Evolutionary conservation across 2,888 invertebrate species (phyloP).

Genomic region (Epinotia nisella): DNA sequence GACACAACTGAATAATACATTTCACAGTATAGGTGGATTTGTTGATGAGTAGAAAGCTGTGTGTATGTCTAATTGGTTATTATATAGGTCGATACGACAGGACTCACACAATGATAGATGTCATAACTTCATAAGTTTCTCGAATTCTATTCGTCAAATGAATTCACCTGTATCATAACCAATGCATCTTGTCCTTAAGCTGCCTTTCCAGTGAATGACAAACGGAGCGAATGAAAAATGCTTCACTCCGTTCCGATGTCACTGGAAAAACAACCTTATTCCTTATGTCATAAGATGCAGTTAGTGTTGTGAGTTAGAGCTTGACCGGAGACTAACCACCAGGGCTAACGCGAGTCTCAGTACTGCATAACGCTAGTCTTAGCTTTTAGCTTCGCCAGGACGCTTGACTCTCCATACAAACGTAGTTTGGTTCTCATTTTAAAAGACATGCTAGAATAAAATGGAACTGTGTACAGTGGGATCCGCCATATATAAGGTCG

Average conservation of each 20-base stretch:
- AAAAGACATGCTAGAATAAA: no score
- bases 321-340: no score
- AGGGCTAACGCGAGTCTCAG: no score
- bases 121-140: neutral
- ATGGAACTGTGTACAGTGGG: no score
- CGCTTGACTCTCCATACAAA: no score
- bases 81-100: neutral
- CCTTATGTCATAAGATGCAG: neutral
- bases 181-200: neutral
- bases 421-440: no score
- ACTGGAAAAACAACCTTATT: constrained; percentile 1
- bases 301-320: no score
- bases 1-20: neutral
- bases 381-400: no score
- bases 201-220: neutral
- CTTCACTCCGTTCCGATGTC: neutral
- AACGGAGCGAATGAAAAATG: neutral
- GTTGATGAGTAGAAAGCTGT: no score
- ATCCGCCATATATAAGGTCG: no score
- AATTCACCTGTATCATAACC: neutral
- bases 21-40: neutral
- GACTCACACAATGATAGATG: neutral
- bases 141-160: neutral
- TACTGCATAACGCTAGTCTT: no score
- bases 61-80: no score